Percentiles rank a stretch among this genome's conserved stretches.
Evolutionary conservation across 2,888 invertebrate species (phyloP).

Genomic region (Adineta ricciae): DNA sequence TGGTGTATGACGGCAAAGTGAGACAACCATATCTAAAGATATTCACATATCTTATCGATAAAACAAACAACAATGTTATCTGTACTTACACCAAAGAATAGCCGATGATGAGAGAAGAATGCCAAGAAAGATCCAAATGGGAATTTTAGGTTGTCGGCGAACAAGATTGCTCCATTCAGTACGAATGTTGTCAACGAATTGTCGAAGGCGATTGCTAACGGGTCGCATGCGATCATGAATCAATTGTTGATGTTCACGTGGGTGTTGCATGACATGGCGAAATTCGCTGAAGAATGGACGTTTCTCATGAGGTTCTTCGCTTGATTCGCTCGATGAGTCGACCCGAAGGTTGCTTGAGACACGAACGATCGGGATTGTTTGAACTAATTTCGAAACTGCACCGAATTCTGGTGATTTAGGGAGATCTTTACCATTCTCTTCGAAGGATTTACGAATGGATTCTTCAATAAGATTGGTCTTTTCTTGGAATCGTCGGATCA

Average conservation of each 20-base stretch:
- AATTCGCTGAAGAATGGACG: not conserved
- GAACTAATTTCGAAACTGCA: not conserved
- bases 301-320: not conserved
- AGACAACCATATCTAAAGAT: not conserved
- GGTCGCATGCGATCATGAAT: not conserved
- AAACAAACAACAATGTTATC: not conserved
- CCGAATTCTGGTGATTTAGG: not conserved
- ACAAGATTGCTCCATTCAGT: constrained; percentile 1
- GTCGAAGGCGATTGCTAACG: not conserved
- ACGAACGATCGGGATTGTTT: not conserved
- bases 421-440: not conserved
- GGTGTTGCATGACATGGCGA: not conserved
- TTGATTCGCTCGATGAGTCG: constrained; percentile 18
- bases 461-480: not conserved
- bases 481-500: not conserved
- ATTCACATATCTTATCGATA: not conserved
- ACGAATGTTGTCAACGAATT: not conserved
- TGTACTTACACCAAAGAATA: constrained; percentile 10
- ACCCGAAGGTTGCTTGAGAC: not conserved
- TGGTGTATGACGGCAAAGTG: not conserved
- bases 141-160: not conserved
- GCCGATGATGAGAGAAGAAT: constrained; percentile 6
- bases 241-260: not conserved
- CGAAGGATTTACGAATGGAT: not conserved
- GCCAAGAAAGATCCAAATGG: not conserved